Percentiles rank a stretch among this genome's conserved stretches.
phyloP scores from a whole-genome alignment of 1,140 invertebrate genomes.

The Meloidogyne chitwoodi region DNA sequence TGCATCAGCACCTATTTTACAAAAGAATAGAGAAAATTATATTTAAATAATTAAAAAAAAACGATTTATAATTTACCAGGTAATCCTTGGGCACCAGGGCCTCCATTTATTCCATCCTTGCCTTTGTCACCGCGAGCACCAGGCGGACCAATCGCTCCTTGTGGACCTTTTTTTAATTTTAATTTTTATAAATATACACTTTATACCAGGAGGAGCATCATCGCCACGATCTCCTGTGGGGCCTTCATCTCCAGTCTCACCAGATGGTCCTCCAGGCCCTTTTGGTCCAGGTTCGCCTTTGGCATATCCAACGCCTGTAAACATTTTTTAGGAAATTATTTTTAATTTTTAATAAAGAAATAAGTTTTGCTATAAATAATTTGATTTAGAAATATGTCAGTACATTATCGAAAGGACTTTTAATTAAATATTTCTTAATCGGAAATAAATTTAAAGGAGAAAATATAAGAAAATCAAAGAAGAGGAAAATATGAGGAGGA shows the following conservation, averaged over 20 bases:
- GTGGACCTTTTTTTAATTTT: conserved; percentile 7
- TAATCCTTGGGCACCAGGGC: conserved; percentile 25
- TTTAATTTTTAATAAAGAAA: no score
- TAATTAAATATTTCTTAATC: no score
- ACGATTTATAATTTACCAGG: not conserved
- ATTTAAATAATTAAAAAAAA: not conserved
- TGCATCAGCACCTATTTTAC: conserved; percentile 22
- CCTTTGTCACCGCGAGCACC: conserved; percentile 18
- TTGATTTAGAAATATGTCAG: no score
- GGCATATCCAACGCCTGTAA: conserved; percentile 27
- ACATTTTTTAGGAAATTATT: no score
- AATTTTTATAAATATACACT: conserved; percentile 3
- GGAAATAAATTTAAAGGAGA: no score
- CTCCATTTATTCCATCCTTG: conserved; percentile 18
- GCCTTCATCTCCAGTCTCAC: conserved; percentile 31
- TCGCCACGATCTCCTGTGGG: conserved; percentile 36
- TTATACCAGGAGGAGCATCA: conserved; percentile 32
- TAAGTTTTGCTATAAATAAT: no score
- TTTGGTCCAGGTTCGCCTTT: conserved; percentile 39
- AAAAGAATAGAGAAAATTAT: not conserved
- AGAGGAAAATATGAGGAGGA: no score
- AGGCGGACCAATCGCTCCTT: conserved; percentile 20
- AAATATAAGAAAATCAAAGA: no score
- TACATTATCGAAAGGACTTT: no score
- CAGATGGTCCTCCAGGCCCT: conserved; percentile 17